Percentiles rank a stretch among this genome's conserved stretches.
phyloP scores from a whole-genome alignment of 1,140 invertebrate species.

The Drosophila bocki region DNA sequence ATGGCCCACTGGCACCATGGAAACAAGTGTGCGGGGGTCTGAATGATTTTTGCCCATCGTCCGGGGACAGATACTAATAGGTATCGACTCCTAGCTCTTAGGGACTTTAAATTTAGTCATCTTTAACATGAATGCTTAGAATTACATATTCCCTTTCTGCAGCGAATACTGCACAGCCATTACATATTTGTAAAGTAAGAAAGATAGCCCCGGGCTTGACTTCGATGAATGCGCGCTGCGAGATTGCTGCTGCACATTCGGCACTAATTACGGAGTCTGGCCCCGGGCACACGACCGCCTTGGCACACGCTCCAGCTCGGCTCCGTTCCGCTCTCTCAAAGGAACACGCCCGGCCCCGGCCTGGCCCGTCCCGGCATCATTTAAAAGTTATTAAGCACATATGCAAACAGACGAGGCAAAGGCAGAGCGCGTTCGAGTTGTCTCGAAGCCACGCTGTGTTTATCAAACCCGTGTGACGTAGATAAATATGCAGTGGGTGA shows the following conservation, averaged over 20 bases:
- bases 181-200: constrained; percentile 4
- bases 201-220: constrained; percentile 1
- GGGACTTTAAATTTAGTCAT: neutral
- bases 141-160: neutral
- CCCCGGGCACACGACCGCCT: constrained; percentile 7
- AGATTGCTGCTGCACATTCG: constrained; percentile 14
- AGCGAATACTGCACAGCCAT: constrained; percentile 1
- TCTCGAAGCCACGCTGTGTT: constrained; percentile 53
- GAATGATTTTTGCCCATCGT: neutral
- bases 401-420: constrained; percentile 60
- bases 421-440: constrained; percentile 44
- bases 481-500: constrained; percentile 54
- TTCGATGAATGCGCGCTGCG: constrained; percentile 11
- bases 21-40: neutral
- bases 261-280: constrained; percentile 36
- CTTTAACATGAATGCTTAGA: neutral
- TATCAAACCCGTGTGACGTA: constrained; percentile 68
- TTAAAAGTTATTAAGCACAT: constrained; percentile 72
- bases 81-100: neutral
- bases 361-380: constrained; percentile 26
- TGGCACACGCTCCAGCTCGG: constrained; percentile 6
- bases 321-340: constrained; percentile 20
- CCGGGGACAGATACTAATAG: neutral
- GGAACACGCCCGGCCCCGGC: neutral
- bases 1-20: constrained; percentile 13